Percentiles rank a stretch among this genome's conserved stretches.
Conservation (phyloP, 2,888 invertebrate species). For the Tenthredo notha region DNA sequence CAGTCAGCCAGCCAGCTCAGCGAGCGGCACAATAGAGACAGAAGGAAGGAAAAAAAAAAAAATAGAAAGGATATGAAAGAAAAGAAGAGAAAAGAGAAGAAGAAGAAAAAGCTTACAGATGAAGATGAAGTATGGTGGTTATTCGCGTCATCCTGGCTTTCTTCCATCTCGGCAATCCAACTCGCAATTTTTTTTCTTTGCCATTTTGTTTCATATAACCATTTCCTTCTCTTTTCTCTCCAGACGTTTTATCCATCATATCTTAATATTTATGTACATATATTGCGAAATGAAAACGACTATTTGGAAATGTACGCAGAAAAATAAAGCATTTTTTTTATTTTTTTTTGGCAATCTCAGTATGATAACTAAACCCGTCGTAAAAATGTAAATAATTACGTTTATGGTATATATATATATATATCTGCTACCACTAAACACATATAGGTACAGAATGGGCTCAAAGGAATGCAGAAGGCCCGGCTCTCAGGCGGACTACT, state of each 20-base stretch:
- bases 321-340: background rate
- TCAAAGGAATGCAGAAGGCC: slow-evolving; percentile 28
- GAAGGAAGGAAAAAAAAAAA: background rate
- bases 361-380: background rate
- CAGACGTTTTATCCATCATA: background rate
- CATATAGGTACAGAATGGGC: slow-evolving; percentile 18
- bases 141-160: slow-evolving; percentile 14
- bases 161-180: background rate
- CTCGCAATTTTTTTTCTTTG: background rate
- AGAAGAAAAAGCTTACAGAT: background rate
- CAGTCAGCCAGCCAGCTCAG: background rate
- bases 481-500: slow-evolving; percentile 19
- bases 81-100: background rate
- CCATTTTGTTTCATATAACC: background rate
- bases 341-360: background rate
- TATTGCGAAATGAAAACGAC: background rate
- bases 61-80: background rate
- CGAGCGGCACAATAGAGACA: background rate
- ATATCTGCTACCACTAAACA: background rate
- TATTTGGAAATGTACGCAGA: background rate
- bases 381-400: background rate
- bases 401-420: background rate
- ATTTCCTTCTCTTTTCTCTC: background rate
- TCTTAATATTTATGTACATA: background rate
- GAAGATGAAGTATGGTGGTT: slow-evolving; percentile 11